These are phyloP conservation scores for Xanthia icteritia DNA, from an alignment of 2,888 invertebrate species.

Conservation along the genomic window DNA sequence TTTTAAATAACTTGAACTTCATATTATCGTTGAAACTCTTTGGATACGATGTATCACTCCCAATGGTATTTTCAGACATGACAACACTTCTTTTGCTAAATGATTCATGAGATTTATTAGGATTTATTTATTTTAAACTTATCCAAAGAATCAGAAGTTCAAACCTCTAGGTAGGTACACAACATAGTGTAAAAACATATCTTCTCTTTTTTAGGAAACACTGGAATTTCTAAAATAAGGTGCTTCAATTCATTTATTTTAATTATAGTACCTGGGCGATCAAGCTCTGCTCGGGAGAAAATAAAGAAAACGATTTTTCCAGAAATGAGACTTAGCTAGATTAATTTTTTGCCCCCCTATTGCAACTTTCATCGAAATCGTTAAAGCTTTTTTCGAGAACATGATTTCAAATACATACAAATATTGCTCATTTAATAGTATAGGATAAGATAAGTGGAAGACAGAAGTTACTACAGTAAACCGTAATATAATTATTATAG, in stretches of 20 bases:
- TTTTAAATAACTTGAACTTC: constrained; percentile 16
- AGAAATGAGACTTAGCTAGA: too few species aligned
- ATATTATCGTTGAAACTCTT: not conserved
- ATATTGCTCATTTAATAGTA: too few species aligned
- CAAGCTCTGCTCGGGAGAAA: too few species aligned
- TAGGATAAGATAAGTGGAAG: not conserved
- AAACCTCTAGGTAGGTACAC: too few species aligned
- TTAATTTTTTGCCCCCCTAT: too few species aligned
- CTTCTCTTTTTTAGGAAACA: not conserved
- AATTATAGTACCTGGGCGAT: too few species aligned
- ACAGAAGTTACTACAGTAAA: not conserved
- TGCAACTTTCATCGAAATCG: too few species aligned
- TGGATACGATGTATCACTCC: constrained; percentile 15
- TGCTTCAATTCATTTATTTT: not conserved
- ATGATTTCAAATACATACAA: too few species aligned
- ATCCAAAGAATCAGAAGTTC: not conserved
- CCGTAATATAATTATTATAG: not conserved
- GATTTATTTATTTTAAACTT: not conserved
- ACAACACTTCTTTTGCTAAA: not conserved
- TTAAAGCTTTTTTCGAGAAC: too few species aligned
- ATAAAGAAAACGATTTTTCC: too few species aligned
- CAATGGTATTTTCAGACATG: not conserved
- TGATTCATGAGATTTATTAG: constrained; percentile 1
- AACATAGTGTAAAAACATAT: not conserved
- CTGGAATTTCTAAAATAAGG: not conserved